Percentiles rank a stretch among this genome's conserved stretches.
These are phyloP conservation scores for Cyaniris semiargus DNA, from an alignment of 2,888 invertebrate genomes.

Conservation along the genomic window DNA sequence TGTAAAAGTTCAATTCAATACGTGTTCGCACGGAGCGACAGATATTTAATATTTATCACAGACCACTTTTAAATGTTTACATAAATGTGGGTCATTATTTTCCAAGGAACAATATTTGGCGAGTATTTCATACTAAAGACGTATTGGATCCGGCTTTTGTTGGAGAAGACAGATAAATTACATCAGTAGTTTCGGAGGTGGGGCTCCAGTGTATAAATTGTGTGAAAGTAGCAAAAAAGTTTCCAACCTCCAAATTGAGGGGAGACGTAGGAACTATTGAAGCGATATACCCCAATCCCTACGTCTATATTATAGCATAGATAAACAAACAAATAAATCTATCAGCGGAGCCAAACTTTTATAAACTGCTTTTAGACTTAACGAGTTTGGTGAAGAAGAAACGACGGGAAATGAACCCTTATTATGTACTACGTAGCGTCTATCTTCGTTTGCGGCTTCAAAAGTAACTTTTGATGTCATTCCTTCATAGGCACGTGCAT, in stretches of 20 bases:
- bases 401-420: conserved; percentile 2
- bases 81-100: not conserved
- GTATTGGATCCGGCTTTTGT: not conserved
- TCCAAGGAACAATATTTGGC: not conserved
- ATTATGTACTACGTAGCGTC: not conserved
- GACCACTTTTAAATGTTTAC: not conserved
- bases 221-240: conserved; percentile 4
- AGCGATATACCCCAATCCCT: conserved; percentile 15
- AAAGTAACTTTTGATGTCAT: conserved; percentile 23
- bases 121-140: not conserved
- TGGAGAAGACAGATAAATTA: not conserved
- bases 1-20: conserved; percentile 25
- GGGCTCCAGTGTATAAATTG: not conserved
- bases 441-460: not conserved
- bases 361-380: conserved; percentile 21
- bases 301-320: conserved; percentile 13
- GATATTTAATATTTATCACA: conserved; percentile 22
- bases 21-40: conserved; percentile 4
- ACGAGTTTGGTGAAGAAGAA: conserved; percentile 1
- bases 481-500: conserved; percentile 15
- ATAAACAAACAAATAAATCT: conserved; percentile 22
- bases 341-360: conserved; percentile 20
- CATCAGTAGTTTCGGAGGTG: not conserved
- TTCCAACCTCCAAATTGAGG: conserved; percentile 14
- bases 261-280: conserved; percentile 6